Conservation (phyloP, 2,113 vertebrate species). For the Myrmecophaga tridactyla region DNA sequence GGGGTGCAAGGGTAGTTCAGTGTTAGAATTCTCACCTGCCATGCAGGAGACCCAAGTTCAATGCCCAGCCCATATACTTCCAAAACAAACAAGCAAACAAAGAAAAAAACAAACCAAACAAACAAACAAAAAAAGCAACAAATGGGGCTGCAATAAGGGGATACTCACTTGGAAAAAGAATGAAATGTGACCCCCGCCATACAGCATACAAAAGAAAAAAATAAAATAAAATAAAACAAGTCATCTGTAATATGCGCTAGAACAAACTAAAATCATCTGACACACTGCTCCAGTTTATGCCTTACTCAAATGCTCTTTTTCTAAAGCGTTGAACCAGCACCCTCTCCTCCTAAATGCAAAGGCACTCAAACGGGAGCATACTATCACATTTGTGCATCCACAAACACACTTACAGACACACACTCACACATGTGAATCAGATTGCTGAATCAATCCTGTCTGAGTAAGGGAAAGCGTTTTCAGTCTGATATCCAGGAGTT, state of each 20-base stretch:
- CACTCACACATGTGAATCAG: accelerated
- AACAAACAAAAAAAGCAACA: too few relatives aligned
- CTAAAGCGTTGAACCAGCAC: neutral
- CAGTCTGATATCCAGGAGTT: neutral
- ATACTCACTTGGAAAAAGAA: too few relatives aligned
- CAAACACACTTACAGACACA: too few relatives aligned
- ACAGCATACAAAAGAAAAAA: too few relatives aligned
- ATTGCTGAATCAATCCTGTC: neutral
- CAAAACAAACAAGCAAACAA: too few relatives aligned
- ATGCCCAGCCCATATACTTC: too few relatives aligned
- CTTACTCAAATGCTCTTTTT: neutral
- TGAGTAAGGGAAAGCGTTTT: neutral
- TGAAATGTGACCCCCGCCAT: too few relatives aligned
- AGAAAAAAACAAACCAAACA: too few relatives aligned
- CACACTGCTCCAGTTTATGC: neutral
- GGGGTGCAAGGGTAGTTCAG: too few relatives aligned
- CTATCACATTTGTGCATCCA: neutral
- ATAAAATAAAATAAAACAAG: neutral
- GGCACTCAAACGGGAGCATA: neutral
- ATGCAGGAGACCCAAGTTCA: too few relatives aligned
- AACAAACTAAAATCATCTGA: neutral
- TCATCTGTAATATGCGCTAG: neutral
- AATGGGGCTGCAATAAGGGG: too few relatives aligned
- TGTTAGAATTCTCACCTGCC: too few relatives aligned
- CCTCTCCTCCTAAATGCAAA: neutral